Conservation (phyloP, 2,888 invertebrate species). For the Cerastoderma edule region DNA sequence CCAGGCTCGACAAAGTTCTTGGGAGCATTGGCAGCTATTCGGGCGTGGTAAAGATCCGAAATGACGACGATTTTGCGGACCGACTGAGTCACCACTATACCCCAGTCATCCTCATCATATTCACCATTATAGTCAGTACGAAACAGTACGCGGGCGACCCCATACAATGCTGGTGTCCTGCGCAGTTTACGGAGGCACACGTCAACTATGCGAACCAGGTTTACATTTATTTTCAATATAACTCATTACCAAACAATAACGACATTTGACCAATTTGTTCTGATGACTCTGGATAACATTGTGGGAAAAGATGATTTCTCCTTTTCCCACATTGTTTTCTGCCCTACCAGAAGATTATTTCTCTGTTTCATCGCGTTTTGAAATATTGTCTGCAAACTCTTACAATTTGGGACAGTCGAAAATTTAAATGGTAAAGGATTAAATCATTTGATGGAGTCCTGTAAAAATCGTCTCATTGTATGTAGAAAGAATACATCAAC, state of each 20-base stretch:
- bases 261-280: not conserved
- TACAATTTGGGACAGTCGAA: no score
- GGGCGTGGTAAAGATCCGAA: constrained; percentile 52
- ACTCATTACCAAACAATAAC: not conserved
- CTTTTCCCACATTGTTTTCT: no score
- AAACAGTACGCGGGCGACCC: constrained; percentile 72
- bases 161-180: constrained; percentile 78
- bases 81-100: constrained; percentile 68
- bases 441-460: no score
- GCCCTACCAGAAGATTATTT: no score
- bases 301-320: no score
- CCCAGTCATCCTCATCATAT: constrained; percentile 63
- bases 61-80: constrained; percentile 68
- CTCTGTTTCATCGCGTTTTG: no score
- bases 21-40: constrained; percentile 58
- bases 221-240: not conserved
- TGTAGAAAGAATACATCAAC: no score
- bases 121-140: constrained; percentile 67
- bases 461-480: no score
- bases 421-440: no score
- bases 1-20: constrained; percentile 69
- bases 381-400: not conserved
- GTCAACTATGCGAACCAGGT: constrained; percentile 68
- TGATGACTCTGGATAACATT: no score
- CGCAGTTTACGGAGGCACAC: constrained; percentile 70